Percentiles rank a stretch among this genome's conserved stretches.
Conservation (phyloP, 2,797 vertebrate genomes). For the Apogon hyalosoma region DNA sequence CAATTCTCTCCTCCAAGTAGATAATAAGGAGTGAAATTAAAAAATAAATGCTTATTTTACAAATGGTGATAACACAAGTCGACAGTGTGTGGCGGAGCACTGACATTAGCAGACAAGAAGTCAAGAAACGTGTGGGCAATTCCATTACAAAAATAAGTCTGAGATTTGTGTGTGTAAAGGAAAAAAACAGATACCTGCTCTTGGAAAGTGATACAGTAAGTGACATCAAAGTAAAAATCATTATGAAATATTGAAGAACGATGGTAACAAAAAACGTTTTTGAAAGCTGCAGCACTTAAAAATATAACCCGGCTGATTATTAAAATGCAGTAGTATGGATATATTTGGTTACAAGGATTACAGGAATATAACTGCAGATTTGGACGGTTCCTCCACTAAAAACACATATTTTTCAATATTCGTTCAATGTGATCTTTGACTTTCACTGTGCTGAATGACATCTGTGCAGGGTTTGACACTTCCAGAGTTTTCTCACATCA, state of each 20-base stretch:
- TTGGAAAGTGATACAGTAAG: conserved; percentile 33
- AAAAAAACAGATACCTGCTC: conserved; percentile 1
- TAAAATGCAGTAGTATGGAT: conserved; percentile 9
- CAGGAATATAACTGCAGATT: conserved; percentile 19
- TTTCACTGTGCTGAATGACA: no score
- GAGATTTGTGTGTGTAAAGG: conserved; percentile 4
- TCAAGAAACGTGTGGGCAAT: conserved; percentile 8
- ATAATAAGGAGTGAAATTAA: conserved; percentile 47
- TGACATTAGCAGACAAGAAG: conserved; percentile 19
- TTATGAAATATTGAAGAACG: conserved; percentile 47
- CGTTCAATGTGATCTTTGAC: no score
- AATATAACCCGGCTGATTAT: conserved; percentile 29
- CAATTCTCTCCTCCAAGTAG: conserved; percentile 37
- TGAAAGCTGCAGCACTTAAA: conserved; percentile 42
- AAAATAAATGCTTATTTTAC: conserved; percentile 50
- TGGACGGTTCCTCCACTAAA: no score
- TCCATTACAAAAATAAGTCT: conserved; percentile 32
- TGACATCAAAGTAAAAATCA: conserved; percentile 56
- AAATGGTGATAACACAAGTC: conserved; percentile 31
- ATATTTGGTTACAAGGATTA: conserved; percentile 30
- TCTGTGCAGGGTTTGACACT: no score
- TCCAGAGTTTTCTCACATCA: no score
- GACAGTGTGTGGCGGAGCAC: conserved; percentile 14
- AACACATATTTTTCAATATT: no score
- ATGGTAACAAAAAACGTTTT: conserved; percentile 41